Evolutionary conservation across 2,797 vertebrate species (phyloP).

Genomic region (Mormyrus hasselquistii): DNA sequence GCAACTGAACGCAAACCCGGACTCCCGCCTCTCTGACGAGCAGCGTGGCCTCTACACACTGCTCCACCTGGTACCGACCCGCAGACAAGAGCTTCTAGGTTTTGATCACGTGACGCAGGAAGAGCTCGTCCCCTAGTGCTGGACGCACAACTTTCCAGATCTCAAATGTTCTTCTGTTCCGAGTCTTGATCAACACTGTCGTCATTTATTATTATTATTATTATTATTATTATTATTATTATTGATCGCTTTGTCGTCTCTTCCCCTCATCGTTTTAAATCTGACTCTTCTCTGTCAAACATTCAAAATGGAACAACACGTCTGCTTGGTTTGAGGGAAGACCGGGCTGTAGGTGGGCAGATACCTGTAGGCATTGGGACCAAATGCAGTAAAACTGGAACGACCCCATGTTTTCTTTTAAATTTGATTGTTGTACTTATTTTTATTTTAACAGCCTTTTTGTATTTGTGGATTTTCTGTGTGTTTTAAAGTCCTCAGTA

Average conservation of each 20-base stretch:
- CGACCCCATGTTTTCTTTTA: slow-evolving; percentile 2
- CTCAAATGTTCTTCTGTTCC: neutral
- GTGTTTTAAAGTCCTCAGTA: slow-evolving; percentile 67
- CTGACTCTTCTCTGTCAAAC: neutral
- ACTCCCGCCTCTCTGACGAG: neutral
- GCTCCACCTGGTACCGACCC: neutral
- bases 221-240: neutral
- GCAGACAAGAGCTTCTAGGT: neutral
- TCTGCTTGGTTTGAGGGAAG: neutral
- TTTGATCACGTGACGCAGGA: neutral
- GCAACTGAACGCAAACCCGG: neutral
- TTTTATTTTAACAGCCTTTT: slow-evolving; percentile 28
- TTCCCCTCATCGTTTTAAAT: neutral
- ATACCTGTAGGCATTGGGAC: neutral
- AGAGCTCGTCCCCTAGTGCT: neutral
- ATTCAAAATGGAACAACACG: neutral
- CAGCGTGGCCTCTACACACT: neutral
- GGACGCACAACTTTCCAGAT: neutral
- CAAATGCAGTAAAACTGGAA: neutral
- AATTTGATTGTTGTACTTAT: slow-evolving; percentile 31
- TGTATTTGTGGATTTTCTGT: slow-evolving; percentile 23
- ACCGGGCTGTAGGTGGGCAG: neutral
- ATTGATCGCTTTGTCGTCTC: neutral
- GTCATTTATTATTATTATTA: neutral
- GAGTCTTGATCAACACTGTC: neutral